Evolutionary conservation across 1,140 invertebrate genomes (phyloP).

Genomic region (Prorops nasuta): DNA sequence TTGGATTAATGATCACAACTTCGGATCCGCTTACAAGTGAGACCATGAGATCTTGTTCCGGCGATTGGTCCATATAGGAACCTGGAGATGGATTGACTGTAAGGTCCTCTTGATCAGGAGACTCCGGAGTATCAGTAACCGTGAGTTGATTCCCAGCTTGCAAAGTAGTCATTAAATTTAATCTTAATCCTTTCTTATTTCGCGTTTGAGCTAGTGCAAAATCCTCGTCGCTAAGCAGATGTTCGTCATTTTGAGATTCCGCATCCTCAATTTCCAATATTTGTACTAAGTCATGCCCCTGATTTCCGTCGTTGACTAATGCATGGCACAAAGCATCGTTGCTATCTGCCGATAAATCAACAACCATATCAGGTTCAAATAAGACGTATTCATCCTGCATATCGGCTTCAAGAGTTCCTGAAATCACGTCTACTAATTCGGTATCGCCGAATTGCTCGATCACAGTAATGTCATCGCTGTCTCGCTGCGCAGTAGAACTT

Average conservation of each 20-base stretch:
- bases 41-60: constrained; percentile 49
- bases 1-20: constrained; percentile 63
- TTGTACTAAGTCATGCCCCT: constrained; percentile 48
- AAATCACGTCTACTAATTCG: constrained; percentile 58
- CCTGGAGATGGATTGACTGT: constrained; percentile 52
- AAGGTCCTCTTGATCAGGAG: constrained; percentile 58
- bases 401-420: constrained; percentile 61
- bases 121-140: constrained; percentile 56
- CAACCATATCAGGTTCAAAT: constrained; percentile 63
- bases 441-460: constrained; percentile 61
- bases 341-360: constrained; percentile 60
- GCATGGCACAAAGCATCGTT: constrained; percentile 60
- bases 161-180: constrained; percentile 44
- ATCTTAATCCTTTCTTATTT: constrained; percentile 44
- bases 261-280: constrained; percentile 52
- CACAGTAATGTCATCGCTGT: constrained; percentile 61
- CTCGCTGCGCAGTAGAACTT: constrained; percentile 60
- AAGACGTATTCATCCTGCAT: constrained; percentile 63
- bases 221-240: constrained; percentile 43
- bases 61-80: constrained; percentile 43
- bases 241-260: constrained; percentile 41
- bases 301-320: constrained; percentile 46
- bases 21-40: constrained; percentile 61
- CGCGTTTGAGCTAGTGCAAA: constrained; percentile 31
- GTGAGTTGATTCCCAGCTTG: constrained; percentile 40